Base-by-base conservation (phyloP, 2,888 invertebrate species). In the Hyles lineata region DNA sequence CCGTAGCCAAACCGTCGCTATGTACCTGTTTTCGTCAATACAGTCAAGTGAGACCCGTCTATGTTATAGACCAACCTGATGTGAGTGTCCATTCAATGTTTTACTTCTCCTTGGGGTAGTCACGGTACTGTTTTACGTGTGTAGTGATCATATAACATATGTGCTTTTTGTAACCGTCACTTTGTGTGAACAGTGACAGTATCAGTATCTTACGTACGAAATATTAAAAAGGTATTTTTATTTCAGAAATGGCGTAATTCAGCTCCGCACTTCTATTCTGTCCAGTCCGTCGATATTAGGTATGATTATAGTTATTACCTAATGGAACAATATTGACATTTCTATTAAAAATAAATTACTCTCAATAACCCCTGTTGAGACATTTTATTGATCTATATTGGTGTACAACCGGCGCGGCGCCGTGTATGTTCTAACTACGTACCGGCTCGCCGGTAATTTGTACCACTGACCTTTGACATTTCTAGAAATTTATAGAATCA, bases 171-270 rank as follows among this genome's bases (percentile, higher is more conserved):
- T 19, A 50, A 21, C 7, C 2, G 11, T 35, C 35, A 67, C 8
- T 43, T 17, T n/a, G 43, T 67, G 8, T 50, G 50, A 19, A 19
- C 17, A 35, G 9, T 35, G n/a, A 43, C 9, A 15, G 5, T 43
- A 67, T n/a, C 21, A 67, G 11, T 4, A 58, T 25, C 23, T 11
- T 35, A 58, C n/a, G 9, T 58, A 8, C 35, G 23, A 2, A 25
- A 60, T 55, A 29, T 25, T 67, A 67, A 9, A 21, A n/a, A 17
- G 35, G 11, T 15, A 23, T 50, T 71, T 71, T 82, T 82, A 77
- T 94, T 94, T 77, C 93, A 94, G 94, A 93, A 93, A 90, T 94
- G 94, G 94, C 89, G 94, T 76, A 92, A 93, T 79, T 93, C 94
- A 21, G 92, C 93, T 73, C 93, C 92, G 7, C 90, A 87, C 79